These are phyloP conservation scores for Linhomoeus sp. DNA, from an alignment of 2,888 invertebrate species.

Conservation along the genomic window DNA sequence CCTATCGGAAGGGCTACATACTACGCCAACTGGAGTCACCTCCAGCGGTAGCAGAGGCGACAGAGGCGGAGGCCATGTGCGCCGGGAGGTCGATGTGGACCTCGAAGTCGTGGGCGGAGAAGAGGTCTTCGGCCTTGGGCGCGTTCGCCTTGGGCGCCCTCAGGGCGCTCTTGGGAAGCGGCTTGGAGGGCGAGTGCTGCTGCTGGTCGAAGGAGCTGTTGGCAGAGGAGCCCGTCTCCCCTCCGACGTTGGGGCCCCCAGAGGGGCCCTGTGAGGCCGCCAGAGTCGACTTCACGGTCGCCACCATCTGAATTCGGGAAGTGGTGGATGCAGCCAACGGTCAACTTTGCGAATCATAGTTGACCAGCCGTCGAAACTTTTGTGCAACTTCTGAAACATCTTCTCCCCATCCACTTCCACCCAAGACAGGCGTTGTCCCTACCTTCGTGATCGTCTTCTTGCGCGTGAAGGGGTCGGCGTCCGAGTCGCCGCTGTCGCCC, in stretches of 20 bases:
- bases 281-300: neutral
- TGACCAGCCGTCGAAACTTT: too few species aligned
- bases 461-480: conserved; percentile 73
- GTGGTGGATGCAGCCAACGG: neutral
- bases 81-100: conserved; percentile 57
- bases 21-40: too few species aligned
- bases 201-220: neutral
- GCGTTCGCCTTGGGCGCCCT: neutral
- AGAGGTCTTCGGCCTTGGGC: conserved; percentile 34
- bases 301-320: neutral
- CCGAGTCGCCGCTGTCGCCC: conserved; percentile 46
- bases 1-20: too few species aligned
- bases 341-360: neutral
- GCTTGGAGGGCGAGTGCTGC: neutral
- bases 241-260: too few species aligned
- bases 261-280: neutral
- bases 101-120: conserved; percentile 72
- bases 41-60: too few species aligned
- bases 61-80: conserved; percentile 15
- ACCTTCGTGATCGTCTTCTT: conserved; percentile 40
- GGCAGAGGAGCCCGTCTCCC: neutral
- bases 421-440: conserved; percentile 8
- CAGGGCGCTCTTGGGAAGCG: neutral
- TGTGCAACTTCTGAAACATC: too few species aligned
- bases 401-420: too few species aligned